Conservation (phyloP, 2,797 vertebrate species). For the Sebastes ruberrimus region DNA sequence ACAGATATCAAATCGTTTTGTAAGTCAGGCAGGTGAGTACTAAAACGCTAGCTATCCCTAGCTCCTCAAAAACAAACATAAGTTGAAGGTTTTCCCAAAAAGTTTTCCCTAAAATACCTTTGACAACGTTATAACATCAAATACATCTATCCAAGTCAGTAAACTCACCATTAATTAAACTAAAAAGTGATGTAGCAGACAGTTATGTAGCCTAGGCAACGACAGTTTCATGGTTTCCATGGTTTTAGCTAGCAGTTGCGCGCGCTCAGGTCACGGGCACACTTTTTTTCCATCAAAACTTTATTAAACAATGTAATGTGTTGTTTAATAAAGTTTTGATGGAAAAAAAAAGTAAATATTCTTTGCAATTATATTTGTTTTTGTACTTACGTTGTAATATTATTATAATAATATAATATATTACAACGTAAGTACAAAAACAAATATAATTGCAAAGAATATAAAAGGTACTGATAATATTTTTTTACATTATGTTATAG, state of each 20-base stretch:
- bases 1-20: background rate
- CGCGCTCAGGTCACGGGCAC: background rate
- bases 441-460: background rate
- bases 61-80: background rate
- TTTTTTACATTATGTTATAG: background rate
- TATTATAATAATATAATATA: no score
- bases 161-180: background rate
- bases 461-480: background rate
- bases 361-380: no score
- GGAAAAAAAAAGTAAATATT: no score
- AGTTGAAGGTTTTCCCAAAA: background rate
- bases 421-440: background rate
- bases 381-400: no score
- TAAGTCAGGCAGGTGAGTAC: background rate
- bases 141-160: accelerated
- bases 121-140: background rate
- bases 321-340: no score
- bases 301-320: conserved; percentile 29
- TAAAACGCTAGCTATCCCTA: no score
- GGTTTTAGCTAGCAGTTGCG: background rate
- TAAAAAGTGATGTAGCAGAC: background rate
- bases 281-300: conserved; percentile 30
- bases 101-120: background rate
- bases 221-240: background rate
- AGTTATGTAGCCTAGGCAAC: background rate